Evolutionary conservation across 2,888 invertebrate species (phyloP).

Genomic region (Drosophila birchii): DNA sequence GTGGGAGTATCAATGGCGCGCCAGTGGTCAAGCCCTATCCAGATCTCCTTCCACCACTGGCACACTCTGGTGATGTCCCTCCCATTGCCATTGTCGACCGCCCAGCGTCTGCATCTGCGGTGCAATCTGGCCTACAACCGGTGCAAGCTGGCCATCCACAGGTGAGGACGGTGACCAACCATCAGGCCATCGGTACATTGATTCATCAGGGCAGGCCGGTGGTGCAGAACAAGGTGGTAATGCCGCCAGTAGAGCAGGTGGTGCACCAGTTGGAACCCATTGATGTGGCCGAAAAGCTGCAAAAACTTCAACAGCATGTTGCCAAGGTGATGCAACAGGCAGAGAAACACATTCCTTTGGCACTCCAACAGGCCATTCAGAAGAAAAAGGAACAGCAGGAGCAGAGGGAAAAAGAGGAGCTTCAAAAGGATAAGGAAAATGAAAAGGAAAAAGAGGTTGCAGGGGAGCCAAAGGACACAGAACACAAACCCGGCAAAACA

Average conservation of each 20-base stretch:
- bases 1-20: conserved; percentile 17
- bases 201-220: conserved; percentile 37
- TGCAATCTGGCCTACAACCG: conserved; percentile 46
- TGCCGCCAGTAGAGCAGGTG: conserved; percentile 59
- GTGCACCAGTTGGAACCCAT: conserved; percentile 52
- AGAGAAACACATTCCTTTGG: conserved; percentile 63
- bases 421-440: neutral
- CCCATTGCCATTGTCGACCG: conserved; percentile 38
- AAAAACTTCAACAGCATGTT: conserved; percentile 61
- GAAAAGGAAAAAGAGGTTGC: neutral
- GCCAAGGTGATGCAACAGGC: conserved; percentile 68
- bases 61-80: conserved; percentile 40
- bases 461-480: conserved; percentile 1
- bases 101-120: conserved; percentile 51
- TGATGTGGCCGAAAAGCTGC: conserved; percentile 63
- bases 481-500: neutral
- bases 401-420: conserved; percentile 30
- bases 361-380: conserved; percentile 61
- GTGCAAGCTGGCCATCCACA: conserved; percentile 44
- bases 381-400: conserved; percentile 46
- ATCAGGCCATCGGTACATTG: conserved; percentile 57
- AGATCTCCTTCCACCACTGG: conserved; percentile 62
- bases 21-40: conserved; percentile 48
- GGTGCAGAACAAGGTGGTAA: conserved; percentile 57
- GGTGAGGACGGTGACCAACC: conserved; percentile 64